Base-by-base conservation (phyloP, 2,113 vertebrate species). In the Diglossa brunneiventris region DNA sequence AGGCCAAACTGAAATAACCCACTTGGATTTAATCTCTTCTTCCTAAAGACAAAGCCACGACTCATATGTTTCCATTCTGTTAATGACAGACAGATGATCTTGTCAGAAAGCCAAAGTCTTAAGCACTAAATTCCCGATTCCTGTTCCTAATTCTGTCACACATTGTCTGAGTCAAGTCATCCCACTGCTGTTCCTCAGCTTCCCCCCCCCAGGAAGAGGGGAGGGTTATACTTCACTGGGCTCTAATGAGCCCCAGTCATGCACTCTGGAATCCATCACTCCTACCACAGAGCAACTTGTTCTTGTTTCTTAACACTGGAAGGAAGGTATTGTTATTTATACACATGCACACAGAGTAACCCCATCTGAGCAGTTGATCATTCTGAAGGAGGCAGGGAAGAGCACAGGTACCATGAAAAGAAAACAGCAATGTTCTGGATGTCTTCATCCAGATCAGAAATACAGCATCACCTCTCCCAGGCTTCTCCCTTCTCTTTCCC, bases 1-100 rank as follows among this genome's bases (percentile, higher is more conserved):
- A 94, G 89, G 77, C 78, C 89, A 95, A 89, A 86, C 68, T 81
- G 76, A 90, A 96, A 90, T 92, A 93, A 86, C 73, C 77, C 93
- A 91, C 84, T 87, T 85, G 84, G 91, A 94, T 92, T 87, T 79
- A 72, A 91, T 91, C 59, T 95, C 79, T 35, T 91, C 84, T 96
- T 89, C 75, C 78, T 58, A 80, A 94, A 95, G 67, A 94, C 89
- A 97, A 95, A 96, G 78, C 27, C 84, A 72, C 18, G 0, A 52
- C 74, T 90, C 37, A 7, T 19, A 12, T 28, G 78, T 90, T 91
- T 95, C 84, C 82, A 95, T 75, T 80, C 72, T 79, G 86, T n/a
- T 92, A 82, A 87, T 47, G 87, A 87, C 74, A 97, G 63, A 76
- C 8, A 3, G 33, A 41, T 35, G 35, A 82, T 79, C 49, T 83